Evolutionary conservation across 2,888 invertebrate species (phyloP).

Genomic region (Diploptera punctata): DNA sequence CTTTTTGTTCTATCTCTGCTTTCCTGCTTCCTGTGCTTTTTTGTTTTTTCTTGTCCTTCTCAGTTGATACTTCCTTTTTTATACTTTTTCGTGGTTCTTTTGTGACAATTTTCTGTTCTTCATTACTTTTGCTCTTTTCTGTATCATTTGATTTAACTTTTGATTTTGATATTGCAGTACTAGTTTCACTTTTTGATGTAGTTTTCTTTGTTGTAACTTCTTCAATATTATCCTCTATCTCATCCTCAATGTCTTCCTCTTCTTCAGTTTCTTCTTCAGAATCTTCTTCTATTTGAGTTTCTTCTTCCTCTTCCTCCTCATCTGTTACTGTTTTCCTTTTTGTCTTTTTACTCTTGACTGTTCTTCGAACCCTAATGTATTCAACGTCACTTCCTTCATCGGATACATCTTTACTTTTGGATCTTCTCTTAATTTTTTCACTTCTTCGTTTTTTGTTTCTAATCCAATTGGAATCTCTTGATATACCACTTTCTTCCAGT

Average conservation of each 20-base stretch:
- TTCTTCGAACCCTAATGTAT: conserved; percentile 25
- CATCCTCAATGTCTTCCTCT: not conserved
- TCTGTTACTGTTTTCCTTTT: conserved; percentile 18
- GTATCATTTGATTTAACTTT: not conserved
- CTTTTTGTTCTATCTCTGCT: not conserved
- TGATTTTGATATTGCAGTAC: not conserved
- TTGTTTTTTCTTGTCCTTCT: conserved; percentile 4
- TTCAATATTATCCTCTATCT: conserved; percentile 2
- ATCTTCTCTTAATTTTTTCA: conserved; percentile 26
- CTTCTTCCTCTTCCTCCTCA: conserved; percentile 31
- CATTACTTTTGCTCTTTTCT: conserved; percentile 9
- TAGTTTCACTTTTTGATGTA: not conserved
- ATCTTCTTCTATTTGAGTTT: conserved; percentile 8
- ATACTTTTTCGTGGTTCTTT: conserved; percentile 11
- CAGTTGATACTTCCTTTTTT: conserved; percentile 3
- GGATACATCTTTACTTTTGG: conserved; percentile 11
- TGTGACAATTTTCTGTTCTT: conserved; percentile 4
- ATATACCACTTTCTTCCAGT: conserved; percentile 5
- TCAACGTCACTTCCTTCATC: conserved; percentile 31
- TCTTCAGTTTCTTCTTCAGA: conserved; percentile 20
- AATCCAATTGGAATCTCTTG: conserved; percentile 5
- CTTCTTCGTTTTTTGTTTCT: conserved; percentile 15
- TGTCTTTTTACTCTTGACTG: conserved; percentile 30
- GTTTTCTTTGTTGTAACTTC: too few species aligned
- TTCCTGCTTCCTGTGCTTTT: conserved; percentile 2